Conservation (phyloP, 2,113 vertebrate species). For the Tapirus terrestris region DNA sequence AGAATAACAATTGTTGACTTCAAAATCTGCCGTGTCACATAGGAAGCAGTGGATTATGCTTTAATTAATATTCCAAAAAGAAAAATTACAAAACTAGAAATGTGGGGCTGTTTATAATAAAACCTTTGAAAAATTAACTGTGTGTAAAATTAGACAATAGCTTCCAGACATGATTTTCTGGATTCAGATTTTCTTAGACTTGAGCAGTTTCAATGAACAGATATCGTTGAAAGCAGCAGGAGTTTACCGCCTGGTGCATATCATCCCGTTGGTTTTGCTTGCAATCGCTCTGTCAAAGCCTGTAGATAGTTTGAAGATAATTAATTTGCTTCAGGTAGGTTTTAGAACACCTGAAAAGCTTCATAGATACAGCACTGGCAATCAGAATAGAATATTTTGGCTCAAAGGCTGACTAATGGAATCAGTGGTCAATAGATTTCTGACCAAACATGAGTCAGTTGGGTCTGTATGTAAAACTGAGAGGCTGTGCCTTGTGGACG, state of each 20-base stretch:
- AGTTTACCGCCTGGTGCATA: neutral
- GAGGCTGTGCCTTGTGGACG: neutral
- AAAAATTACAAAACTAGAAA: neutral
- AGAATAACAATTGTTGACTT: neutral
- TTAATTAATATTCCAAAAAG: neutral
- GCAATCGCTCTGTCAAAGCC: neutral
- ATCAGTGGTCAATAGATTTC: neutral
- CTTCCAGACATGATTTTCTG: slow-evolving; percentile 20
- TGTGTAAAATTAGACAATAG: neutral
- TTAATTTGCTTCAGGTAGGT: slow-evolving; percentile 37
- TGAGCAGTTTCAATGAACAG: neutral
- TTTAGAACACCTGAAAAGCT: neutral
- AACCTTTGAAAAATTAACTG: neutral
- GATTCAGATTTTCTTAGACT: neutral
- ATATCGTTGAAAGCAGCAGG: neutral
- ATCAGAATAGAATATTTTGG: neutral
- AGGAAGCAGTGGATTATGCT: neutral
- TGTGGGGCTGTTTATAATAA: neutral
- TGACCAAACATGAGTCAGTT: neutral
- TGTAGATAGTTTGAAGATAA: neutral
- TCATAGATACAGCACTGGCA: neutral
- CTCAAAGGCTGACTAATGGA: neutral
- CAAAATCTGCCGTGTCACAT: neutral
- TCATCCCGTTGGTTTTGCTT: slow-evolving; percentile 6
- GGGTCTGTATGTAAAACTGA: neutral